phyloP scores from a whole-genome alignment of 2,113 vertebrate genomes.

The Vicugna pacos region DNA sequence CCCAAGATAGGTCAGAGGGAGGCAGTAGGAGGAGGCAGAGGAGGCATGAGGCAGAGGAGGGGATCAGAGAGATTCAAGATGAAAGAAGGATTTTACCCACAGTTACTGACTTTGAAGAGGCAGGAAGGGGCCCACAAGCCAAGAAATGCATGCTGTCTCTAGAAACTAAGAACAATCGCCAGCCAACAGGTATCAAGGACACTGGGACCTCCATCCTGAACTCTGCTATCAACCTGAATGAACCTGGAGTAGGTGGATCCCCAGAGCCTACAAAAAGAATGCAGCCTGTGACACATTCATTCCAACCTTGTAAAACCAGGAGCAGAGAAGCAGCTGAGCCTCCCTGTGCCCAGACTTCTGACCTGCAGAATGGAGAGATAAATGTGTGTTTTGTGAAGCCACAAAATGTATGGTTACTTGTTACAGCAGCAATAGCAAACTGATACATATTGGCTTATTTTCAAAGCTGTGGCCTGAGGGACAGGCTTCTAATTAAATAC shows the following conservation, averaged over 20 bases:
- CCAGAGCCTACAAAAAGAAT: background rate
- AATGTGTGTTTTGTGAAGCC: background rate
- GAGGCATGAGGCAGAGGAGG: background rate
- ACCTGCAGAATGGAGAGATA: background rate
- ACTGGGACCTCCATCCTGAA: background rate
- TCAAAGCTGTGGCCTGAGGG: background rate
- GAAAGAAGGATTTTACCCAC: background rate
- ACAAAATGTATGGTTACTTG: background rate
- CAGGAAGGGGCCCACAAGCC: background rate
- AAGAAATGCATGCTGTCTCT: background rate
- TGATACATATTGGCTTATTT: background rate
- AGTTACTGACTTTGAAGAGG: background rate
- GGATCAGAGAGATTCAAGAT: background rate
- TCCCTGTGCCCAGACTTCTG: background rate
- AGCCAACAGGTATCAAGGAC: background rate
- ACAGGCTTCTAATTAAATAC: background rate
- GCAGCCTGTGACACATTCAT: background rate
- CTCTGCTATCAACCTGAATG: background rate
- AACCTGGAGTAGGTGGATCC: background rate
- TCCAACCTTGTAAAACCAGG: background rate
- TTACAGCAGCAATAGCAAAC: background rate
- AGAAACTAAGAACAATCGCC: background rate
- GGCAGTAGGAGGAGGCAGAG: background rate
- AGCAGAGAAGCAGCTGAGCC: background rate
- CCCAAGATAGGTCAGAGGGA: background rate